These are phyloP conservation scores for Scaptodrosophila latifasciaeformis DNA, from an alignment of 2,888 invertebrate species.

Conservation along the genomic window DNA sequence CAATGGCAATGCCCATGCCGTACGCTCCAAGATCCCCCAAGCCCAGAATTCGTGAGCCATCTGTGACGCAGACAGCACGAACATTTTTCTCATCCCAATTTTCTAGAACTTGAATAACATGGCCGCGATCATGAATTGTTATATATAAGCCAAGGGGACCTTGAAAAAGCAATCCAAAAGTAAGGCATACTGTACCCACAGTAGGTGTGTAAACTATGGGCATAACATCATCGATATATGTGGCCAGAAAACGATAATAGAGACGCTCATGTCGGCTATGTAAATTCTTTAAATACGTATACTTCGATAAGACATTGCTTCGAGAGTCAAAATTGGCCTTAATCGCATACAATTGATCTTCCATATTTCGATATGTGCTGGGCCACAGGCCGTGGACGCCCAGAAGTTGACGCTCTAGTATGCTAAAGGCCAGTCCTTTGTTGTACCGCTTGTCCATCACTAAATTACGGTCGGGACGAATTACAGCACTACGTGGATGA, in stretches of 20 bases:
- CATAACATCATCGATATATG: slow-evolving; percentile 91
- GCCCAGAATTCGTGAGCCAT: slow-evolving; percentile 50
- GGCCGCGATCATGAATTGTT: slow-evolving; percentile 35
- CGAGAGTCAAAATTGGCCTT: slow-evolving; percentile 86
- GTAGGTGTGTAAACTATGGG: slow-evolving; percentile 98
- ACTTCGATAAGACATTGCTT: slow-evolving; percentile 90
- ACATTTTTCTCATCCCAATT: slow-evolving; percentile 44
- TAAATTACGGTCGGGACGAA: too few relatives aligned
- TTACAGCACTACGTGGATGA: too few relatives aligned
- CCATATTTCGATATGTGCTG: slow-evolving; percentile 88
- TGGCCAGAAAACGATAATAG: slow-evolving; percentile 89
- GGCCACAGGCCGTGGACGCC: slow-evolving; percentile 97
- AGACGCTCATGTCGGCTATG: slow-evolving; percentile 93
- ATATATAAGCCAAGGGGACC: slow-evolving; percentile 90
- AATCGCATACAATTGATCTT: slow-evolving; percentile 88
- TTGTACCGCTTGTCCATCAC: too few relatives aligned
- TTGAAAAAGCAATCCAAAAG: slow-evolving; percentile 91
- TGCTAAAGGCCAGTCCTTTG: slow-evolving; percentile 70
- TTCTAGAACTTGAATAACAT: slow-evolving; percentile 33
- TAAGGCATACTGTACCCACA: slow-evolving; percentile 95
- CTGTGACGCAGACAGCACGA: slow-evolving; percentile 47
- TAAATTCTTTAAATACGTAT: slow-evolving; percentile 88
- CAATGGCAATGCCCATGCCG: slow-evolving; percentile 57
- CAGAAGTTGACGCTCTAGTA: slow-evolving; percentile 92
- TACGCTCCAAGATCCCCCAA: slow-evolving; percentile 51